phyloP scores from a whole-genome alignment of 2,113 vertebrate species.

The Cettia cetti region DNA sequence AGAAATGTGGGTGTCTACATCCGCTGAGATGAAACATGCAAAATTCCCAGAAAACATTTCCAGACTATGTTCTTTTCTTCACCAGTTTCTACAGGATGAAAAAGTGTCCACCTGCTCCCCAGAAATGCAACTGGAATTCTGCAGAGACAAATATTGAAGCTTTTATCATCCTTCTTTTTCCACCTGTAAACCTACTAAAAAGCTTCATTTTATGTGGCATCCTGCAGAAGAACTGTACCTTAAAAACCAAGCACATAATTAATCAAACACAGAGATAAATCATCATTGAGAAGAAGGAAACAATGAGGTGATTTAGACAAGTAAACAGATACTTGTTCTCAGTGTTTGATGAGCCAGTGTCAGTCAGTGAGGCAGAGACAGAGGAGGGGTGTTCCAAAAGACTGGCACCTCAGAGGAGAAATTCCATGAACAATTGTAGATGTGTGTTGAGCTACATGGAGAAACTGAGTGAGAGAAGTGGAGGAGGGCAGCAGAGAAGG shows the following conservation, averaged over 20 bases:
- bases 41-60: not conserved
- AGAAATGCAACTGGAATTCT: not conserved
- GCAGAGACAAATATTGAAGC: not conserved
- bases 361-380: not conserved
- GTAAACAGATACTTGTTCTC: not conserved
- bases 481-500: not conserved
- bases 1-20: not conserved
- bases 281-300: not conserved
- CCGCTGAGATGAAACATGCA: not conserved
- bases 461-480: not conserved
- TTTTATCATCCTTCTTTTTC: not conserved
- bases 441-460: not conserved
- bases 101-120: not conserved
- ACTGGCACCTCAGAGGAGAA: not conserved
- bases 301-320: not conserved
- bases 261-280: not conserved
- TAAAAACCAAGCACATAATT: not conserved
- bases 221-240: not conserved
- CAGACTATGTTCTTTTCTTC: not conserved
- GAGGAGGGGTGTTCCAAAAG: not conserved
- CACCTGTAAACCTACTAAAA: not conserved
- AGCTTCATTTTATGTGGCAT: not conserved
- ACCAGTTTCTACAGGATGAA: not conserved
- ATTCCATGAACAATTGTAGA: not conserved
- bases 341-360: not conserved